Base-by-base conservation (phyloP, 2,797 vertebrate species). In the Amniataba percoides region DNA sequence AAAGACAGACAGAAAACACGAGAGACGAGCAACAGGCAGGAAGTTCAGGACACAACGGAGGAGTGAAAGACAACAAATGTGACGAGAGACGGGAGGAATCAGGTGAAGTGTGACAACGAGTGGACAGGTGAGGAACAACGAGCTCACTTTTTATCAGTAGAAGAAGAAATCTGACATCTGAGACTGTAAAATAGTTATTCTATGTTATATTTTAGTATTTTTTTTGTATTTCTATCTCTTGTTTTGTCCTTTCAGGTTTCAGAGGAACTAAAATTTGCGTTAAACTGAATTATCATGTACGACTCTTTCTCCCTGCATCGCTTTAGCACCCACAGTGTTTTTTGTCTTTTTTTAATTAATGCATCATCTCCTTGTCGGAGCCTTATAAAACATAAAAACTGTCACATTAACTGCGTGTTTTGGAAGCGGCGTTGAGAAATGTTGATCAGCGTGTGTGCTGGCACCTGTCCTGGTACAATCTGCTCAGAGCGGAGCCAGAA, bases 361-460 rank as follows among this genome's bases (percentile, higher is more conserved):
- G 51, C 72, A 59, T 81, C 64, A 71, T 81, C 34, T 62, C 51
- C 53, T 69, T 80, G 77, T 58, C 56, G 65, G 49, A 72, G 64
- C 42, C 40, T 84, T 88, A 84, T 66, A 77, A 81, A 88, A 86
- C 83, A 78, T 61, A 63, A 14, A 70, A 82, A 70, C 63, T 78
- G 80, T 77, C 69, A 77, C 71, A 74, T 62, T 83, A 42, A 56
- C 62, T 53, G 66, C 14, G 27, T 31, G 27, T 31, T 31, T 69
- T 84, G 70, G 78, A 83, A 46, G 69, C 46, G 25, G n/a, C 34
- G 49, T 36, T 55, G 74, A 65, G 69, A 88, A 74, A 83, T 64
- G 64, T 77, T 40, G 76, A 74, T 74, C 72, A 72, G 83, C 80
- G 66, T 76, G 71, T 69, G 74, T 58, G 73, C 74, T 86, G 87